These are phyloP conservation scores for Holothuria glaberrima DNA, from an alignment of 35 echinoderm and acorn worm genomes.

Conservation along the genomic window DNA sequence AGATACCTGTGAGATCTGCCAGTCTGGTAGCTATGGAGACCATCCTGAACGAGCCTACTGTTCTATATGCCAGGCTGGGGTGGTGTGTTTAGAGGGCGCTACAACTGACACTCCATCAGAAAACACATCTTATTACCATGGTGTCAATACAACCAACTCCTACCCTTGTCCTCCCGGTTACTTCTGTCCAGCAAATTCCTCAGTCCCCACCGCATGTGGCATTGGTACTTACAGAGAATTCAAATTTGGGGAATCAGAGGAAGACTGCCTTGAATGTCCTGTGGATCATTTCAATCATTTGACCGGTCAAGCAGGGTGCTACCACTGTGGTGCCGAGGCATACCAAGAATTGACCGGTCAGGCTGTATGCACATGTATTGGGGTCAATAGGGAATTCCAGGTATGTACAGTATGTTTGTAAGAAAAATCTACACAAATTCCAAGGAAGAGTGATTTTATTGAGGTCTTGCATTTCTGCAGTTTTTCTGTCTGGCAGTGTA, in stretches of 20 bases:
- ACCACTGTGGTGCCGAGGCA: constrained; percentile 87
- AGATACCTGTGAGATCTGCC: constrained; percentile 89
- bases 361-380: constrained; percentile 72
- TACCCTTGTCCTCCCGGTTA: constrained; percentile 92
- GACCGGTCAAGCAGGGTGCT: constrained; percentile 78
- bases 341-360: constrained; percentile 67
- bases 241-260: constrained; percentile 63
- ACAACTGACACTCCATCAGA: constrained; percentile 78
- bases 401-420: constrained; percentile 17
- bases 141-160: constrained; percentile 92
- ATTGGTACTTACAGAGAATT: constrained; percentile 66
- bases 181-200: constrained; percentile 87
- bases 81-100: constrained; percentile 89
- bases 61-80: constrained; percentile 81
- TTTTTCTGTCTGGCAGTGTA: background rate
- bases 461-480: too few species aligned
- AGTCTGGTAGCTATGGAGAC: constrained; percentile 87
- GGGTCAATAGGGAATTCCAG: constrained; percentile 87
- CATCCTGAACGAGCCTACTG: constrained; percentile 81
- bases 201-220: constrained; percentile 57
- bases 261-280: constrained; percentile 74
- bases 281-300: constrained; percentile 95
- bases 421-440: background rate
- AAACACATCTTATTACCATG: constrained; percentile 72
- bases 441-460: background rate